phyloP scores from a whole-genome alignment of 2,888 invertebrate species.

The Microctonus hyperodae region DNA sequence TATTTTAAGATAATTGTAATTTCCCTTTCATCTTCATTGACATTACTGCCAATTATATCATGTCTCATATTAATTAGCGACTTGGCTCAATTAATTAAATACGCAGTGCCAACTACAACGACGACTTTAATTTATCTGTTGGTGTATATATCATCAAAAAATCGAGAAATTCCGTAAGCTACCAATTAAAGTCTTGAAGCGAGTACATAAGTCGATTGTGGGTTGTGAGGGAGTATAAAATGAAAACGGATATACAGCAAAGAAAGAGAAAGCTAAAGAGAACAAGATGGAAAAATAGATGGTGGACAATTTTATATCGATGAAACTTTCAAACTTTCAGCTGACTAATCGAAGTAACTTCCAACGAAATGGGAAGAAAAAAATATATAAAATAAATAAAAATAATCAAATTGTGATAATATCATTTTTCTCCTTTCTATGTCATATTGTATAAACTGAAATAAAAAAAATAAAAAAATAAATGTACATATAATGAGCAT shows the following conservation, averaged over 20 bases:
- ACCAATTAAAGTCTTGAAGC: neutral
- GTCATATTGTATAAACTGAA: too few relatives aligned
- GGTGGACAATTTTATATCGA: neutral
- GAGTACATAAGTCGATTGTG: neutral
- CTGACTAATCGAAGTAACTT: neutral
- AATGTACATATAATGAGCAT: neutral
- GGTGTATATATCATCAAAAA: neutral
- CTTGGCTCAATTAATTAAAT: slow-evolving; percentile 22
- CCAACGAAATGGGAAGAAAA: neutral
- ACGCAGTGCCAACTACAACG: neutral
- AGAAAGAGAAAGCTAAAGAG: neutral
- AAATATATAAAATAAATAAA: neutral
- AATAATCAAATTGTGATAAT: neutral
- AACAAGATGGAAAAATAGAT: neutral
- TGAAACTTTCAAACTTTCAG: neutral
- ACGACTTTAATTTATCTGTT: neutral
- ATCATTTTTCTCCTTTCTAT: neutral
- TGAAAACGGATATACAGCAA: neutral
- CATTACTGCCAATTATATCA: slow-evolving; percentile 7
- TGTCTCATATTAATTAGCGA: slow-evolving; percentile 18
- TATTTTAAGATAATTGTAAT: neutral
- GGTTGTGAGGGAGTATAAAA: neutral
- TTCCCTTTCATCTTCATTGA: neutral
- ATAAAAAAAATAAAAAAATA: too few relatives aligned
- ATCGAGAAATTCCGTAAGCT: slow-evolving; percentile 11